Conservation (phyloP, 2,113 vertebrate genomes). For the Gila orcuttii region DNA sequence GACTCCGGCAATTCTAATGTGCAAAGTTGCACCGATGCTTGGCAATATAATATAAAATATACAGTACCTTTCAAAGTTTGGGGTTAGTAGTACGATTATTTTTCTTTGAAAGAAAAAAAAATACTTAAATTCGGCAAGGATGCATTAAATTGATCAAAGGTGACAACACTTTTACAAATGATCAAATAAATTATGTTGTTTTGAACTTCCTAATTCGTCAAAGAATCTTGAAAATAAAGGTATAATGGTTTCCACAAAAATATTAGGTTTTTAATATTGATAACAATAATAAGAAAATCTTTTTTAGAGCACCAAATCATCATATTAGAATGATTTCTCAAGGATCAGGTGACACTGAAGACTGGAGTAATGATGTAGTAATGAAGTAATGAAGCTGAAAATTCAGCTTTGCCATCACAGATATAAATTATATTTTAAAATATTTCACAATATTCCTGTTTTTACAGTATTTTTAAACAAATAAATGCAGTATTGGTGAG, state of each 20-base stretch:
- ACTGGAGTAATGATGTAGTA: background rate
- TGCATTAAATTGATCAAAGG: background rate
- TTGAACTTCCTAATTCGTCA: background rate
- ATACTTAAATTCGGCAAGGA: background rate
- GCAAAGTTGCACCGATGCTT: background rate
- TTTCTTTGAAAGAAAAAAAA: background rate
- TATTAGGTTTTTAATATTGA: no score
- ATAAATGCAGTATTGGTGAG: background rate
- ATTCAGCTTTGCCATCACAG: no score
- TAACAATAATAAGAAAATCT: no score
- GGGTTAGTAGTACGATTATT: background rate
- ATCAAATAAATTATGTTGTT: background rate
- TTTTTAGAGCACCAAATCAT: no score
- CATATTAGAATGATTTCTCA: background rate
- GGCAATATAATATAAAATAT: background rate
- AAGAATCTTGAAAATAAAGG: background rate
- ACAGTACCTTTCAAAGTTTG: background rate
- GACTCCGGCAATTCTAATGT: background rate
- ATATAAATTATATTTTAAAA: no score
- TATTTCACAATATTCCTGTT: no score
- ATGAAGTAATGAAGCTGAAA: background rate
- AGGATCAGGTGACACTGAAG: background rate
- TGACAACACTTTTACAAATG: background rate
- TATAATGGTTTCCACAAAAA: background rate
- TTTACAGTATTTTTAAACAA: no score